These are phyloP conservation scores for Epinotia nisella DNA, from an alignment of 2,888 invertebrate species.

Conservation along the genomic window DNA sequence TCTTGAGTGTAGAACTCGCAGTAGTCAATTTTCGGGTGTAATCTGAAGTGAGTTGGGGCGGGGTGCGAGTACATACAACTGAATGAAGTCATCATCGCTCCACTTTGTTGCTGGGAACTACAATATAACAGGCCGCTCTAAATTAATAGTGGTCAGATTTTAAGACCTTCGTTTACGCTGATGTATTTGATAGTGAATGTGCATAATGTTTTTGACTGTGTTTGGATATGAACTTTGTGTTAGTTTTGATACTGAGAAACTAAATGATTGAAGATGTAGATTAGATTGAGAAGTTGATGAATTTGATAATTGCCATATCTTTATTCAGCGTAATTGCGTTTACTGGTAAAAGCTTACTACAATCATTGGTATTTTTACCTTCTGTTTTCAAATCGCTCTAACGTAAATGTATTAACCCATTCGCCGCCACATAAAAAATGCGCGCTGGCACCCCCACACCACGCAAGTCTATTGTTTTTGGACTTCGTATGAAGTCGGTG, in stretches of 20 bases:
- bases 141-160: too few relatives aligned
- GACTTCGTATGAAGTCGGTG: too few relatives aligned
- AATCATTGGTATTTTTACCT: background rate
- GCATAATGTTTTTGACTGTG: slow-evolving; percentile 4
- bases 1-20: background rate
- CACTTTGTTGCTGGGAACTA: too few relatives aligned
- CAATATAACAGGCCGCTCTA: too few relatives aligned
- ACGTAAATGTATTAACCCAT: background rate
- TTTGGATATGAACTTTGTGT: slow-evolving; percentile 8
- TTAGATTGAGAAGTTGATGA: background rate
- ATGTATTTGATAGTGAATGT: background rate
- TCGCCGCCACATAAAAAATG: too few relatives aligned
- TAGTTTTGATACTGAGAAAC: slow-evolving; percentile 3
- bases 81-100: too few relatives aligned
- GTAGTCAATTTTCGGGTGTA: background rate
- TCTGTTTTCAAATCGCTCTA: background rate
- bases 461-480: too few relatives aligned
- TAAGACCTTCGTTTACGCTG: background rate
- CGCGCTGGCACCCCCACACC: too few relatives aligned
- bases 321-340: too few relatives aligned
- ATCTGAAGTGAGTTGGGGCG: background rate
- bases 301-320: background rate
- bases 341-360: too few relatives aligned
- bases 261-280: slow-evolving; percentile 5
- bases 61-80: too few relatives aligned